phyloP scores from a whole-genome alignment of 1,140 invertebrate species.

The Propsilocerus akamusi region DNA sequence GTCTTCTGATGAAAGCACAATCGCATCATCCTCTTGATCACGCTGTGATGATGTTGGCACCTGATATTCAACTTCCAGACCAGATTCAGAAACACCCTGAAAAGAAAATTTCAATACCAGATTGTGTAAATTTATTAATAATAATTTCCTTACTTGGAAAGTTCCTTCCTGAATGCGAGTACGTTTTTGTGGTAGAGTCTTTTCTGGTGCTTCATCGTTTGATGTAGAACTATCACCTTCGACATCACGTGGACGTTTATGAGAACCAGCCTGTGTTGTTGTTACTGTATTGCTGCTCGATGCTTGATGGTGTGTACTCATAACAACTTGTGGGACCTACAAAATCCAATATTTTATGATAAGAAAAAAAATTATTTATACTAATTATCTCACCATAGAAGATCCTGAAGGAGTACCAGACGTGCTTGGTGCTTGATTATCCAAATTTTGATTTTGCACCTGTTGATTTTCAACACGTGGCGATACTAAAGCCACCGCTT shows the following conservation, averaged over 20 bases:
- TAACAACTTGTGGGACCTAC: constrained; percentile 12
- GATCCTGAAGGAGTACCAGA: constrained; percentile 16
- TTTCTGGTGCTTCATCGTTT: constrained; percentile 26
- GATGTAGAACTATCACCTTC: constrained; percentile 32
- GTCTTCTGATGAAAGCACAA: constrained; percentile 48
- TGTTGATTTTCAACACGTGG: constrained; percentile 40
- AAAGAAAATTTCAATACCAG: constrained; percentile 9
- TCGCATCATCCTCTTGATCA: constrained; percentile 62
- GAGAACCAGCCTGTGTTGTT: constrained; percentile 33
- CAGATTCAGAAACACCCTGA: constrained; percentile 30
- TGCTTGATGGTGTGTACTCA: constrained; percentile 31
- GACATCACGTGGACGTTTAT: constrained; percentile 33
- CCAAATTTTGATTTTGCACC: constrained; percentile 23
- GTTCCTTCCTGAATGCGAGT: constrained; percentile 21
- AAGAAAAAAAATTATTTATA: background rate
- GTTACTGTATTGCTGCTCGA: constrained; percentile 37
- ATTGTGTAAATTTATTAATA: too few species aligned
- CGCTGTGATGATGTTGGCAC: constrained; percentile 65
- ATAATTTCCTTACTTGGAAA: too few species aligned
- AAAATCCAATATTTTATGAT: background rate
- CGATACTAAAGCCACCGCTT: constrained; percentile 53
- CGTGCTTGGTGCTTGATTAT: constrained; percentile 24
- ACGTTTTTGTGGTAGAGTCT: constrained; percentile 23
- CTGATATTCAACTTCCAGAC: constrained; percentile 48
- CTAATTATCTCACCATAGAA: constrained; percentile 6